Base-by-base conservation (phyloP, 1,140 invertebrate genomes). In the Andricus grossulariae region DNA sequence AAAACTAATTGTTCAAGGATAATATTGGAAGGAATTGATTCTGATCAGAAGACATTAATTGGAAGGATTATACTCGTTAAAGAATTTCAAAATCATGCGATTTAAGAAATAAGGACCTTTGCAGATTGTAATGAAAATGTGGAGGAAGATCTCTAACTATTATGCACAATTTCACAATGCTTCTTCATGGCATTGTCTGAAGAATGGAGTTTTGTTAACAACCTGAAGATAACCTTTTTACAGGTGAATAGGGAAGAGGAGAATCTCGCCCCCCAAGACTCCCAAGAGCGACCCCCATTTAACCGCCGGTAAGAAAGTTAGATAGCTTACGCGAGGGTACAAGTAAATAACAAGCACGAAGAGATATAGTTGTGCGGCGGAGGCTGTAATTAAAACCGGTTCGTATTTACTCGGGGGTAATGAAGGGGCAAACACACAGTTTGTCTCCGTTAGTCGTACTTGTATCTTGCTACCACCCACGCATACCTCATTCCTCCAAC, bases 391-490 rank as follows among this genome's bases (percentile, higher is more conserved):
- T 91, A 90, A 91, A 91, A 91, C 88, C 87, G 79, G 84, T 88
- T 86, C 84, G 83, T 90, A 89, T 90, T 90, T 90, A 90, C 88
- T 83, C 83, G 85, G 79, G 84, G 85, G 87, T 90, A 90, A 91
- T 90, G 89, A 90, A 90, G 88, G 87, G 86, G 85, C 85, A 89
- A 90, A 89, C 88, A 88, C 85, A 87, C 88, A 87, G 88, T 91
- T 90, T 90, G 89, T 89, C 88, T 88, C 87, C 85, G 86, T 90
- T 89, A 86, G 84, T 84, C 79, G 87, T 89, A 86, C 83, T 84
- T 79, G 86, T 87, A 86, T 78, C 79, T 74, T 77, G 72, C 74
- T 76, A 83, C 81, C 78, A 78, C 80, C 80, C 77, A 84, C 80
- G 72, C 49, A 74, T 54, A 19, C 81, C 83, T 82, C 81, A 84